Evolutionary conservation across 1,140 invertebrate genomes (phyloP).

Genomic region (Danaus melanippus): DNA sequence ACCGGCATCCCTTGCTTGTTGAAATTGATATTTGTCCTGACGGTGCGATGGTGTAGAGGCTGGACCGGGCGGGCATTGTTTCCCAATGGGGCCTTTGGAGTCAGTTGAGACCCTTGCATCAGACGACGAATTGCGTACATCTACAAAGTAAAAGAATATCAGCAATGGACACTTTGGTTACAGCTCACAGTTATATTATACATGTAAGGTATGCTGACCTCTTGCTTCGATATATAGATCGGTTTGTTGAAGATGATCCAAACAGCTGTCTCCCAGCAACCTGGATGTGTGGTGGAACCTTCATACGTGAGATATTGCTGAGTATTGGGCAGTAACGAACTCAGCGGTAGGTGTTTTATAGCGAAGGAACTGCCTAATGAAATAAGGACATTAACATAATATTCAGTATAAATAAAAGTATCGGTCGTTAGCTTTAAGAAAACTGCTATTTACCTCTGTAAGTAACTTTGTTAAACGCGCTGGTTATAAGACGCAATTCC

Average conservation of each 20-base stretch:
- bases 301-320: slow-evolving; percentile 97
- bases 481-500: slow-evolving; percentile 89
- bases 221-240: slow-evolving; percentile 94
- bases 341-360: slow-evolving; percentile 88
- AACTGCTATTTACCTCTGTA: slow-evolving; percentile 79
- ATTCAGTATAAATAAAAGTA: neutral
- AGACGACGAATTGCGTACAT: slow-evolving; percentile 87
- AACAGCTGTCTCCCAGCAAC: slow-evolving; percentile 93
- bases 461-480: slow-evolving; percentile 86
- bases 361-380: slow-evolving; percentile 80
- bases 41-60: slow-evolving; percentile 89
- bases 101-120: slow-evolving; percentile 87
- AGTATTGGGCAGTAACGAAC: slow-evolving; percentile 88
- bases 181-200: too few species aligned
- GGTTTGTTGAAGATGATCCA: slow-evolving; percentile 98
- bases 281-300: slow-evolving; percentile 96
- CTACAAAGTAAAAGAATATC: slow-evolving; percentile 60
- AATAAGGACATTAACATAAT: slow-evolving; percentile 1
- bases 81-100: slow-evolving; percentile 90
- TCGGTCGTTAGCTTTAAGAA: neutral
- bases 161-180: too few species aligned
- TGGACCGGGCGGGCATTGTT: slow-evolving; percentile 95
- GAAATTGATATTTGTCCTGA: slow-evolving; percentile 98
- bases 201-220: slow-evolving; percentile 72
- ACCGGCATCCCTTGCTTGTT: slow-evolving; percentile 72